Evolutionary conservation across 2,113 vertebrate species (phyloP), one percentile per base, ranked within the genome.

Genomic region (Hemiprocne comata): DNA sequence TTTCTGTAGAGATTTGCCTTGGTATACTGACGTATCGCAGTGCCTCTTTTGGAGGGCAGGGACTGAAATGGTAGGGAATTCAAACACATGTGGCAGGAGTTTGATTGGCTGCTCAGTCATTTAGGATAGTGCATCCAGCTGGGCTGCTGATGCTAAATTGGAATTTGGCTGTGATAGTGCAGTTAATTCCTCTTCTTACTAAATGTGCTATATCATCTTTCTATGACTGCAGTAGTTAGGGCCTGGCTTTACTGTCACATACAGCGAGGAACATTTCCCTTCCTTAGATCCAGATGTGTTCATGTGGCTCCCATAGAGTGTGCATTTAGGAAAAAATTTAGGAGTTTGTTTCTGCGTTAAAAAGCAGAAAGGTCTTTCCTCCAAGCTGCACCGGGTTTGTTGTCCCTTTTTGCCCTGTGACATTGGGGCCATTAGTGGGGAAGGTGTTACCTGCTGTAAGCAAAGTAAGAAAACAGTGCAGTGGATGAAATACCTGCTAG

Each of bases 51-150:
- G 4, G 53, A 65, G 57, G 19, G n/a, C 29, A 70, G 61, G 44
- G 31, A 15, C 46, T 51, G 42, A 57, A 66, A 17, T 8, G 34
- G 13, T 19, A n/a, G 23, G 61, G 53, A 87, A 57, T 11, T 36
- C 46, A 20, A 15, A 11, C 15, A 33, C 7, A 8, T 11, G 5
- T 33, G 46, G n/a, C 58, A 50, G 2, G 38, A 55, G 13, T 29
- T 89, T 40, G 33, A 51, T 67, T 0, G 0, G 42, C 16, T 36
- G 4, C 38, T 14, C 1, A 5, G 17, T 70, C 11, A 5, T 34
- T 86, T 10, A 34, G 65, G 69, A 23, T 6, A 2, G 51, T 13
- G 38, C 58, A 51, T 93, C 46, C 87, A 71, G 91, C 67, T 81
- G 84, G 55, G 54, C 60, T 87, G 50, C 58, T 88, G 77, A n/a